Evolutionary conservation across 1,140 invertebrate species (phyloP).

Genomic region (Drosophila aff.): DNA sequence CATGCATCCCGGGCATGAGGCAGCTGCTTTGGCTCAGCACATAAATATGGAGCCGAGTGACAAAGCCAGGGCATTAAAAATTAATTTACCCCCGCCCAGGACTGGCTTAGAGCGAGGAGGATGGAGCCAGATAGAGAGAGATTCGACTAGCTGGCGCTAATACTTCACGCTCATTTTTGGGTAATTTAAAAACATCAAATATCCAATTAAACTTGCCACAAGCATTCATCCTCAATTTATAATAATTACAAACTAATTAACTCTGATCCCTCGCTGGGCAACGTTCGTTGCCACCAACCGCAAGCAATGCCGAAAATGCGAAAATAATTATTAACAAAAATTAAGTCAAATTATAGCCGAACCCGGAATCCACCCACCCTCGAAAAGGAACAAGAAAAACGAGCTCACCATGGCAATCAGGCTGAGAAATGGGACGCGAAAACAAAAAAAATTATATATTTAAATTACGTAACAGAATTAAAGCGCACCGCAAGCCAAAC

Average conservation of each 20-base stretch:
- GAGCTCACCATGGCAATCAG: conserved; percentile 56
- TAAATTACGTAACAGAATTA: conserved; percentile 70
- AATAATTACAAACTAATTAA: conserved; percentile 84
- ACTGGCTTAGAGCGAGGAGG: conserved; percentile 47
- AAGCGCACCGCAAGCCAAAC: conserved; percentile 45
- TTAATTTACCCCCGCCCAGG: conserved; percentile 71
- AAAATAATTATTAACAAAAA: conserved; percentile 84
- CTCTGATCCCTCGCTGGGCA: conserved; percentile 73
- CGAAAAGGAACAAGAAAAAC: conserved; percentile 2
- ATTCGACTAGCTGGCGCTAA: conserved; percentile 38
- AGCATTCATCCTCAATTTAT: conserved; percentile 84
- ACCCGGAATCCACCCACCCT: conserved; percentile 17
- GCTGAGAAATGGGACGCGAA: conserved; percentile 30
- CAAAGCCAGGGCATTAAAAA: conserved; percentile 77
- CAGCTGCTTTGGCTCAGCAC: conserved; percentile 61
- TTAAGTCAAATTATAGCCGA: conserved; percentile 74
- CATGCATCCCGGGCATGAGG: conserved; percentile 41
- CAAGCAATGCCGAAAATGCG: conserved; percentile 76
- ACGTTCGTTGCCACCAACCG: conserved; percentile 56
- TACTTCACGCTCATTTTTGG: conserved; percentile 72
- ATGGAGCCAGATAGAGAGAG: neutral
- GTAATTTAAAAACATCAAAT: conserved; percentile 82
- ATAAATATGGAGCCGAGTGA: conserved; percentile 69
- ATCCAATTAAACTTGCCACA: conserved; percentile 84
- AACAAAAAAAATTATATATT: conserved; percentile 40